A percentile compares a stretch with the other conserved stretches of the same genome.
Conservation (phyloP, 2,113 vertebrate genomes). For the Ptychochromis oligacanthus region DNA sequence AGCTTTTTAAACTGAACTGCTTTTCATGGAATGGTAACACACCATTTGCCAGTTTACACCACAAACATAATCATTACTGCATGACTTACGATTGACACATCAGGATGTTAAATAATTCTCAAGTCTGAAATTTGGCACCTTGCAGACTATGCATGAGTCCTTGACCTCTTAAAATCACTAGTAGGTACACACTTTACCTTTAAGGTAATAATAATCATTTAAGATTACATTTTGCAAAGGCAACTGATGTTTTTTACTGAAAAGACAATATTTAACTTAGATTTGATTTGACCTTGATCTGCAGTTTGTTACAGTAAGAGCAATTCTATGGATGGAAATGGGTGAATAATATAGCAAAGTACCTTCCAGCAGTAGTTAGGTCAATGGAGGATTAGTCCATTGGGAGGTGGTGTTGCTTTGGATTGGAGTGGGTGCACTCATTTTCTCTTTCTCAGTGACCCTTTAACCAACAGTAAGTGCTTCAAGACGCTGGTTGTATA, state of each 20-base stretch:
- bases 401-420: constrained; percentile 18
- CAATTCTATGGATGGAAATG: neutral
- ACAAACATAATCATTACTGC: neutral
- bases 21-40: too few relatives aligned
- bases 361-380: neutral
- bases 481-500: neutral
- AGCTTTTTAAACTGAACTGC: too few relatives aligned
- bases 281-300: neutral
- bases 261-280: neutral
- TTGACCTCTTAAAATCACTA: too few relatives aligned
- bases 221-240: neutral
- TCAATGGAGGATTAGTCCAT: constrained; percentile 5
- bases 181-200: neutral
- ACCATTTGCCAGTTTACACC: neutral
- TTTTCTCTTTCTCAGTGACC: constrained; percentile 6
- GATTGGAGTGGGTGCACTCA: neutral
- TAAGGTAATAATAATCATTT: neutral
- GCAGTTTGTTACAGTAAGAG: neutral
- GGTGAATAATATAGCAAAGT: neutral
- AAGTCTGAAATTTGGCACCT: neutral
- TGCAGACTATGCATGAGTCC: neutral
- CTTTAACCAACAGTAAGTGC: neutral
- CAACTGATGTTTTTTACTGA: neutral
- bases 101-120: neutral
- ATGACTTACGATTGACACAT: neutral